Evolutionary conservation across 1,140 invertebrate genomes (phyloP).

Genomic region (Brachionus angularis): DNA sequence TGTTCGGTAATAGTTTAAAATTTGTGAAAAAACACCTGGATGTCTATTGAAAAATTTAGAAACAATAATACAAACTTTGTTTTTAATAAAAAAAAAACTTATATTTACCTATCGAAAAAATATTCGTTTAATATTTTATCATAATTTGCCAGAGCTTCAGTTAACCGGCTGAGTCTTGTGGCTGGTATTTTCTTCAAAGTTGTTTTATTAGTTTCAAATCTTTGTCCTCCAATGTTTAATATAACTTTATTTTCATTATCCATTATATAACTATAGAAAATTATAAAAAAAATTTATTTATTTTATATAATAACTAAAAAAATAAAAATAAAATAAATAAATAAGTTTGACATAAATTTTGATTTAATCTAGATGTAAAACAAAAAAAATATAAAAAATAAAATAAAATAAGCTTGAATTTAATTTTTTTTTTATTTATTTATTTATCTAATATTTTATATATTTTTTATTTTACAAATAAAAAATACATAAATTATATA

Average conservation of each 20-base stretch:
- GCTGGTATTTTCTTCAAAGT: slow-evolving; percentile 53
- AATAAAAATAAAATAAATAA: too few relatives aligned
- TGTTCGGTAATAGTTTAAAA: slow-evolving; percentile 57
- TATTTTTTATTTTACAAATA: too few relatives aligned
- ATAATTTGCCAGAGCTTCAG: slow-evolving; percentile 50
- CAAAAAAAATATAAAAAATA: too few relatives aligned
- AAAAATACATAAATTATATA: too few relatives aligned
- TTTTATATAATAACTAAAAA: too few relatives aligned
- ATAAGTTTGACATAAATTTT: too few relatives aligned
- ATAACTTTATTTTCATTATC: slow-evolving; percentile 44
- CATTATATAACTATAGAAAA: neutral
- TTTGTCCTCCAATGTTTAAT: slow-evolving; percentile 47
- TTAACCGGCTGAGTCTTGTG: slow-evolving; percentile 54
- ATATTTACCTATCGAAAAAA: slow-evolving; percentile 57
- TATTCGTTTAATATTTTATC: slow-evolving; percentile 52
- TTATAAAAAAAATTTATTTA: too few relatives aligned
- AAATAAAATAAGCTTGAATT: too few relatives aligned
- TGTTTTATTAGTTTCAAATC: slow-evolving; percentile 46
- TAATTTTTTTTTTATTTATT: too few relatives aligned
- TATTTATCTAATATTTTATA: too few relatives aligned
- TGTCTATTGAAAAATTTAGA: slow-evolving; percentile 50
- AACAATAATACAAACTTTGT: too few relatives aligned
- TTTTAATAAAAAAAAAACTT: slow-evolving; percentile 53
- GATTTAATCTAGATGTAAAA: too few relatives aligned
- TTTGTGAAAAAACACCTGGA: slow-evolving; percentile 55